phyloP scores from a whole-genome alignment of 2,113 vertebrate species.

The Sceloporus undulatus region DNA sequence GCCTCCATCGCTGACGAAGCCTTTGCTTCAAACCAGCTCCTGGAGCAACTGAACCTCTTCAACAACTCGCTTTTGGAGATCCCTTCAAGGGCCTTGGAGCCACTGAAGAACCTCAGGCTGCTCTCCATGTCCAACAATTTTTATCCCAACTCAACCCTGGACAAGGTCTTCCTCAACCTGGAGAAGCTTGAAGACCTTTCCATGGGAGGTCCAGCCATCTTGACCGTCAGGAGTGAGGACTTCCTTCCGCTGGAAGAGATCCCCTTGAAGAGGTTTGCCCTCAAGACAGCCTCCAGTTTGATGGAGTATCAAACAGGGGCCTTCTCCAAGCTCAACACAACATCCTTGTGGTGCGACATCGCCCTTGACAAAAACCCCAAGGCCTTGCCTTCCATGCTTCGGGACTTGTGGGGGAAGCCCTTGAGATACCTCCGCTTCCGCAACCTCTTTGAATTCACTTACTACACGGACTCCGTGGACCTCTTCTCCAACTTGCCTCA shows the following conservation, averaged over 20 bases:
- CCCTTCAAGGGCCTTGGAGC: constrained; percentile 73
- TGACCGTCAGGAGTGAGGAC: constrained; percentile 71
- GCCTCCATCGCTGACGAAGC: constrained; percentile 73
- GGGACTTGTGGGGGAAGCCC: constrained; percentile 78
- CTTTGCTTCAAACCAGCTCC: constrained; percentile 73
- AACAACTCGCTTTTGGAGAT: constrained; percentile 84
- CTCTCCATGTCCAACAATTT: constrained; percentile 86
- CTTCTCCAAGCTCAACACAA: constrained; percentile 76
- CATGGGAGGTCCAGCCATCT: constrained; percentile 80
- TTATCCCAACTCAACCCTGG: constrained; percentile 71
- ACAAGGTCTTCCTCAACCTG: constrained; percentile 70
- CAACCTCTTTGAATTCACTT: constrained; percentile 86
- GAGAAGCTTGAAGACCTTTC: constrained; percentile 74
- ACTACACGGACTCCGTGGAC: constrained; percentile 75
- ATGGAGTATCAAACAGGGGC: constrained; percentile 80
- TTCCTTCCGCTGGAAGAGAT: constrained; percentile 75
- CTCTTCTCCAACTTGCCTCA: constrained; percentile 78
- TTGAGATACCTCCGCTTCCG: constrained; percentile 80
- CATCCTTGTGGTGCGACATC: constrained; percentile 80
- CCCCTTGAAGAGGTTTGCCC: constrained; percentile 75
- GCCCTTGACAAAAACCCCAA: constrained; percentile 76
- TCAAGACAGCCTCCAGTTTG: constrained; percentile 82
- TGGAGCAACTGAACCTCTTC: constrained; percentile 82
- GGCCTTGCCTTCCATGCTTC: constrained; percentile 74
- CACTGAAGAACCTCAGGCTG: constrained; percentile 69